Percentiles rank a stretch among this genome's conserved stretches.
Evolutionary conservation across 2,888 invertebrate species (phyloP).

Genomic region (Calameuta filiformis): DNA sequence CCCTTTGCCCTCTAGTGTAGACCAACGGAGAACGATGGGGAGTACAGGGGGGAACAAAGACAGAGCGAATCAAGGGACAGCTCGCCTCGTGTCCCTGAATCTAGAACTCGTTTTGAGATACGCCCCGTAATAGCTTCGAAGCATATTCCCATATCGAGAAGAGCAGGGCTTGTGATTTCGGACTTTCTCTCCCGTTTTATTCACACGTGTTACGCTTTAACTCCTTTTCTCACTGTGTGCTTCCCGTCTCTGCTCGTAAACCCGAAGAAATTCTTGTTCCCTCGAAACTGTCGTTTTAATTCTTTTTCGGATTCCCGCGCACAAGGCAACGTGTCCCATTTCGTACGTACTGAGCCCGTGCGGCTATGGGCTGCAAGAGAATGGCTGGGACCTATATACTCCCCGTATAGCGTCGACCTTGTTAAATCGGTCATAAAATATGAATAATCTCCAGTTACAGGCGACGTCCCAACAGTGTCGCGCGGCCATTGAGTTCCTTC

Average conservation of each 20-base stretch:
- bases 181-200: neutral
- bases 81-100: constrained; percentile 46
- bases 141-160: neutral
- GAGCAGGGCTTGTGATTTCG: neutral
- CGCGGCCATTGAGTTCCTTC: constrained; percentile 32
- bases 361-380: neutral
- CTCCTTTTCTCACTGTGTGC: neutral
- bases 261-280: neutral
- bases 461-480: constrained; percentile 37
- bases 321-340: neutral
- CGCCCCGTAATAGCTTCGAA: neutral
- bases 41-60: constrained; percentile 1
- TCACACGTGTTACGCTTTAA: neutral
- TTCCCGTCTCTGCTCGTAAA: neutral
- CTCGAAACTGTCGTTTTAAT: neutral
- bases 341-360: neutral
- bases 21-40: neutral
- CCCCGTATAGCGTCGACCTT: constrained; percentile 31
- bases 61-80: constrained; percentile 24
- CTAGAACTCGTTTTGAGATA: constrained; percentile 42
- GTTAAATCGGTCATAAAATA: constrained; percentile 57
- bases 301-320: neutral
- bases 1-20: neutral
- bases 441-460: constrained; percentile 54
- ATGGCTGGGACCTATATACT: neutral